These are phyloP conservation scores for Rhabdophis nuchalis DNA, from an alignment of 2,797 vertebrate genomes.

Conservation along the genomic window DNA sequence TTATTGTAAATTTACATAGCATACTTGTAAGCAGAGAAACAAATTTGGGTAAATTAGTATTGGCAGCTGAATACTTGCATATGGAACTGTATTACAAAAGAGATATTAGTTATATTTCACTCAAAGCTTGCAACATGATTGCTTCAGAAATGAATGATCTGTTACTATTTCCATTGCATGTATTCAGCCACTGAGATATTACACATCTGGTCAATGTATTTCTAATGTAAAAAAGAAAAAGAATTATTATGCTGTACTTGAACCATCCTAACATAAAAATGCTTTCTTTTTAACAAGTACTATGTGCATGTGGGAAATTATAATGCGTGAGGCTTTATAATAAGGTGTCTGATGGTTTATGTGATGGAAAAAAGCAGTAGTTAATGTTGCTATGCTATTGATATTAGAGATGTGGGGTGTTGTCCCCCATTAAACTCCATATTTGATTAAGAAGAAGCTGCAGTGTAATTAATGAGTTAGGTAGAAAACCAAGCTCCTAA, in stretches of 20 bases:
- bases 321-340: background rate
- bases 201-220: background rate
- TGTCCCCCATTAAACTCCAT: background rate
- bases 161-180: background rate
- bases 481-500: background rate
- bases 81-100: constrained; percentile 9
- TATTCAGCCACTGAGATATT: constrained; percentile 1
- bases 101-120: constrained; percentile 1
- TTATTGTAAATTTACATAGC: background rate
- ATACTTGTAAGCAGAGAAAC: background rate
- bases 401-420: background rate
- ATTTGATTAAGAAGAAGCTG: background rate
- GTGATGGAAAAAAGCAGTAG: background rate
- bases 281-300: background rate
- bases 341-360: background rate
- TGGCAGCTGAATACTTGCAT: constrained; percentile 8
- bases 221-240: background rate
- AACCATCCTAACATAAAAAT: background rate
- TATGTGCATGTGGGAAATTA: background rate
- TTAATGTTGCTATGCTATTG: constrained; percentile 4
- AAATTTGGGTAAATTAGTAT: background rate
- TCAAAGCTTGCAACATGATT: constrained; percentile 2
- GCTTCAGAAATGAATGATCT: constrained; percentile 7
- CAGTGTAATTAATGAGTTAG: background rate
- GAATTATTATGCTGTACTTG: background rate